phyloP scores from a whole-genome alignment of 2,888 invertebrate species.

The Campoplex capitator region DNA sequence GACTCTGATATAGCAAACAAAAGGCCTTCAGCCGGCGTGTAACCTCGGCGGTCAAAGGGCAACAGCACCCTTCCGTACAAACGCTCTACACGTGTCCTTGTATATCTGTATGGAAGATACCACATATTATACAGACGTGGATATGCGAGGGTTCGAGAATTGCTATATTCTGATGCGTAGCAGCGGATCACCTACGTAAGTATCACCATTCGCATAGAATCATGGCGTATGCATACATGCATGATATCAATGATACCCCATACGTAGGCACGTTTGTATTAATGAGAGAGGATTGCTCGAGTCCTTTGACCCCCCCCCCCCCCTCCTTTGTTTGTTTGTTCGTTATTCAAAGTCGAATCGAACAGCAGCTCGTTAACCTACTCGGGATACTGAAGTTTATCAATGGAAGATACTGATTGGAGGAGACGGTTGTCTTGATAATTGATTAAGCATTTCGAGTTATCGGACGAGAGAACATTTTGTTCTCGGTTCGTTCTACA shows the following conservation, averaged over 20 bases:
- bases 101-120: neutral
- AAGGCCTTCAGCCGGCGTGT: neutral
- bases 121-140: neutral
- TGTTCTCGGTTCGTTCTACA: no score
- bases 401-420: neutral
- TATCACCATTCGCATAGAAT: neutral
- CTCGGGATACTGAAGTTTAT: neutral
- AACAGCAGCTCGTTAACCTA: slow-evolving; percentile 15
- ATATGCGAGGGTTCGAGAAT: slow-evolving; percentile 2
- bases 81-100: neutral
- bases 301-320: slow-evolving; percentile 12
- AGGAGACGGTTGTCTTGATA: neutral
- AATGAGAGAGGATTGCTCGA: neutral
- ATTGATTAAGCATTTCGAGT: neutral
- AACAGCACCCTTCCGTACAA: neutral
- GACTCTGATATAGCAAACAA: neutral
- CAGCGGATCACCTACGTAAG: slow-evolving; percentile 11
- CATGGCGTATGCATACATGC: neutral
- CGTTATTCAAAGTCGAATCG: slow-evolving; percentile 10
- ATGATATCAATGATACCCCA: neutral
- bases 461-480: no score
- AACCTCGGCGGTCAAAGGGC: neutral
- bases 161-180: slow-evolving; percentile 16
- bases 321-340: slow-evolving; percentile 4
- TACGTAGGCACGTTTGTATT: neutral